Conservation (phyloP, 2,888 invertebrate genomes). For the Parnassius smintheus region DNA sequence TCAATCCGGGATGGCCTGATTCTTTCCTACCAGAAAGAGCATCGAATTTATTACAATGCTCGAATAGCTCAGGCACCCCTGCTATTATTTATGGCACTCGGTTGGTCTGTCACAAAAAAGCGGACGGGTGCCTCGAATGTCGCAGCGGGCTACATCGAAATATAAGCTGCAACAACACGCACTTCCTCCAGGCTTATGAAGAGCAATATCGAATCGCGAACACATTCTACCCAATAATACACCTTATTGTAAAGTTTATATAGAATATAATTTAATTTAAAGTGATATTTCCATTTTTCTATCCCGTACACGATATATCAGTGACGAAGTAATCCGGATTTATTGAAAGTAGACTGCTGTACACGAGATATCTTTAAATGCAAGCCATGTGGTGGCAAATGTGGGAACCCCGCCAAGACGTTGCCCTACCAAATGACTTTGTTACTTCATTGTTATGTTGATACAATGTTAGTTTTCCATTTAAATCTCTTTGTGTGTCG, state of each 20-base stretch:
- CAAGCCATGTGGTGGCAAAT: constrained; percentile 75
- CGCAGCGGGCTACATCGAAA: constrained; percentile 77
- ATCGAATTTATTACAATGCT: constrained; percentile 79
- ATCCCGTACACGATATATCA: constrained; percentile 57
- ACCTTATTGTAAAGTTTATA: constrained; percentile 45
- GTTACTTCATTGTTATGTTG: constrained; percentile 70
- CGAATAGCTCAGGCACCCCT: constrained; percentile 72
- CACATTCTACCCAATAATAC: constrained; percentile 46
- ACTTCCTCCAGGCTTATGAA: constrained; percentile 67
- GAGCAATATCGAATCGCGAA: constrained; percentile 55
- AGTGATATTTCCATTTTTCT: constrained; percentile 42
- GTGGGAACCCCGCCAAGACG: constrained; percentile 79
- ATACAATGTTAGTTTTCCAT: constrained; percentile 41
- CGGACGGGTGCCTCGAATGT: constrained; percentile 75
- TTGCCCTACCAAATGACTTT: constrained; percentile 72
- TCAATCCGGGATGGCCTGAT: constrained; percentile 70
- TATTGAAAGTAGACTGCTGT: constrained; percentile 70
- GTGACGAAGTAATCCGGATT: constrained; percentile 68
- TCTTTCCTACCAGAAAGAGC: constrained; percentile 77
- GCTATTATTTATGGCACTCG: constrained; percentile 80
- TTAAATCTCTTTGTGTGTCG: constrained; percentile 29
- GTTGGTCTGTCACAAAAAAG: constrained; percentile 80
- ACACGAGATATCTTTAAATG: constrained; percentile 62
- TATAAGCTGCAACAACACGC: constrained; percentile 80
- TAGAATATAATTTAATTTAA: constrained; percentile 48